Base-by-base conservation (phyloP, 2,113 vertebrate genomes). In the Willisornis vidua region DNA sequence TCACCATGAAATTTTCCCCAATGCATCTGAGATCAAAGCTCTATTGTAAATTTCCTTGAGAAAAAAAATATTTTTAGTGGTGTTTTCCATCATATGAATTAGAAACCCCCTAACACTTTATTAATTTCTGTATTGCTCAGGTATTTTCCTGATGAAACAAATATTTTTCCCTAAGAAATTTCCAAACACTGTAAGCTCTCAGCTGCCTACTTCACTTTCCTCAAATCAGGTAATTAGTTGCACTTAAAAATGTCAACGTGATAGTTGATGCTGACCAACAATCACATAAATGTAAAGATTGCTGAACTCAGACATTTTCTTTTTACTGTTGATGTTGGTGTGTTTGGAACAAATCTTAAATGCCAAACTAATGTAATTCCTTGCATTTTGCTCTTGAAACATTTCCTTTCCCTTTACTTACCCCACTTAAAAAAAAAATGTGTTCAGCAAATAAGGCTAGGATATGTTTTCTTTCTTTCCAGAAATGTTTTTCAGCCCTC, bases 181-280 rank as follows among this genome's bases (percentile, higher is more conserved):
- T 28, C 15, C 67, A 85, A 39, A 52, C 55, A 85, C 31, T 48
- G 46, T 73, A 45, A 77, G n/a, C 59, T 92, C 90, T 93, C 70
- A 78, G 16, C 48, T 72, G 31, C 16, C 37, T 66, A 65, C 33
- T 10, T 3, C 46, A 12, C 61, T 72, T 12, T 89, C 6, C 39
- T 96, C 22, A 96, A 92, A 70, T 45, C 31, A 87, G 37, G 68
- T 89, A 92, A 91, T 92, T 70, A 93, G 18, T 54, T 89, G 31
- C 65, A 66, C 87, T 71, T 71, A 85, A 80, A 95, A 91, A 94
- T 45, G 54, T 88, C 74, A 86, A 33, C 20, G 6, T 14, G 57
- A 84, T 62, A 88, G 66, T 57, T 83, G 28, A 54, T 84, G 33
- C 31, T 91, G 96, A 89, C 46, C 73, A 94, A 82, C 48, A 94